phyloP scores from a whole-genome alignment of 2,113 vertebrate species.

The Hyaena hyaena region DNA sequence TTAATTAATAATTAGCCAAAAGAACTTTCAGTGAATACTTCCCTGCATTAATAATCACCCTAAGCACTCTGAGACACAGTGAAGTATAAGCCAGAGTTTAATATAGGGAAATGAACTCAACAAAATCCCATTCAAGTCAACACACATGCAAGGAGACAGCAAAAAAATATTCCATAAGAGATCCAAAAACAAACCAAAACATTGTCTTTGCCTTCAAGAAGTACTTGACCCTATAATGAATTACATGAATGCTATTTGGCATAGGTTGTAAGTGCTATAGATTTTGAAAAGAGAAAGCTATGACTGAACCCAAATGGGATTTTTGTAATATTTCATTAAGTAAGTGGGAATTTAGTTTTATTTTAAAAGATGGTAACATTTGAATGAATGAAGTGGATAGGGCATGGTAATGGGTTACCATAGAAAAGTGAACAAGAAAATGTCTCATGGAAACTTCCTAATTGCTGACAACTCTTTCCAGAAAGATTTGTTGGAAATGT shows the following conservation, averaged over 20 bases:
- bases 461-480: not conserved
- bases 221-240: not conserved
- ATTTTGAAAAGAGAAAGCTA: slow-evolving; percentile 32
- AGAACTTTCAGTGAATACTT: slow-evolving; percentile 12
- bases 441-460: not conserved
- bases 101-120: slow-evolving; percentile 1
- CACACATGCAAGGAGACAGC: not conserved
- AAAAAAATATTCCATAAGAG: not conserved
- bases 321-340: slow-evolving; percentile 50
- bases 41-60: slow-evolving; percentile 16
- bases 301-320: slow-evolving; percentile 30
- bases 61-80: not conserved
- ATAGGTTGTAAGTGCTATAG: not conserved
- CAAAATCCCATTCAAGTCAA: not conserved
- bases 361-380: slow-evolving; percentile 28
- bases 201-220: slow-evolving; percentile 32
- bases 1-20: slow-evolving; percentile 41
- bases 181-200: not conserved
- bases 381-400: slow-evolving; percentile 20
- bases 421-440: slow-evolving; percentile 21
- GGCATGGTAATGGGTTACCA: not conserved
- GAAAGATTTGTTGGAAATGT: slow-evolving; percentile 24
- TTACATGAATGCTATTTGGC: slow-evolving; percentile 2
- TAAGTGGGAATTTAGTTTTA: slow-evolving; percentile 41
- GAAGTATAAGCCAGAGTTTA: slow-evolving; percentile 17